phyloP scores from a whole-genome alignment of 2,113 vertebrate genomes.

The Patagioenas fasciata region DNA sequence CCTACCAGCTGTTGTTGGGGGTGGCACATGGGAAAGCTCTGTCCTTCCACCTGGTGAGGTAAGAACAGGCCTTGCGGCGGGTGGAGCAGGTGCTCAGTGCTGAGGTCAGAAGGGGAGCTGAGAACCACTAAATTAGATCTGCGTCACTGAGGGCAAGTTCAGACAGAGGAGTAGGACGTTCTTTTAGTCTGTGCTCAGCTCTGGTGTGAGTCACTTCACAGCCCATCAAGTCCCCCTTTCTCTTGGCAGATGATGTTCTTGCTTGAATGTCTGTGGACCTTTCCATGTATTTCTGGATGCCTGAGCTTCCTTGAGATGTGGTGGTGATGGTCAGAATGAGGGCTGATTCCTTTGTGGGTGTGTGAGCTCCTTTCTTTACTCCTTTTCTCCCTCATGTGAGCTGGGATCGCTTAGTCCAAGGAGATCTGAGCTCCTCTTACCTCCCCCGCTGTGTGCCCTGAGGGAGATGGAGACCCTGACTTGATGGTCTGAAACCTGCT shows the following conservation, averaged over 20 bases:
- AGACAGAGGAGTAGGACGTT: neutral
- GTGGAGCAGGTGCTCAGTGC: neutral
- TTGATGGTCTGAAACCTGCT: neutral
- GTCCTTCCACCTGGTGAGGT: neutral
- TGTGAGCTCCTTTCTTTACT: neutral
- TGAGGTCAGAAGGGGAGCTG: neutral
- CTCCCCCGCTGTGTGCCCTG: accelerated
- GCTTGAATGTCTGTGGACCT: neutral
- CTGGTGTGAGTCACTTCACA: neutral
- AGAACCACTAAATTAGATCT: neutral
- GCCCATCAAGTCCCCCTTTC: neutral
- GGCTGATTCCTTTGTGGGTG: neutral
- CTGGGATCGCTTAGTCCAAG: neutral
- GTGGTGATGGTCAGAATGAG: neutral
- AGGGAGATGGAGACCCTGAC: neutral
- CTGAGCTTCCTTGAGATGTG: neutral
- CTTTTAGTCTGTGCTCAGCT: neutral
- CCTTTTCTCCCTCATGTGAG: neutral
- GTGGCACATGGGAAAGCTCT: neutral
- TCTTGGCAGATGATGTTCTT: neutral
- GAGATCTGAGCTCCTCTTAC: neutral
- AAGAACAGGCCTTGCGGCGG: neutral
- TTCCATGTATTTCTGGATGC: neutral
- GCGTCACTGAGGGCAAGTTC: neutral
- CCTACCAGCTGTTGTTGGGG: neutral